Percentiles rank a stretch among this genome's conserved stretches.
phyloP scores from a whole-genome alignment of 1,140 invertebrate species.

The Luehdorfia chinensis region DNA sequence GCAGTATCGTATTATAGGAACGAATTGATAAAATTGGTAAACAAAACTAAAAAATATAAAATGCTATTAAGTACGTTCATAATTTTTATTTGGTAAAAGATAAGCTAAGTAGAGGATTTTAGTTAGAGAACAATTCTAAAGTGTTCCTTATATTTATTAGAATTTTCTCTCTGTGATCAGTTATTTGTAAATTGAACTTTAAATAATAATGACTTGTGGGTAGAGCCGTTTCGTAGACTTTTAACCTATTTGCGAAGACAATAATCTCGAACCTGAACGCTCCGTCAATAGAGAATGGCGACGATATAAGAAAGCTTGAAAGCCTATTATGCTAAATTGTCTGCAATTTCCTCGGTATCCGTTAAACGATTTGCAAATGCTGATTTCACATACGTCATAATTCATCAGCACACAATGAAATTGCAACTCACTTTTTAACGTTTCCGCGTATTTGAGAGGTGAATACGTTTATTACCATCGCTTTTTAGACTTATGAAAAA shows the following conservation, averaged over 20 bases:
- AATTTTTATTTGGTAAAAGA: too few relatives aligned
- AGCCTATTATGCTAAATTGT: conserved; percentile 68
- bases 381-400: conserved; percentile 72
- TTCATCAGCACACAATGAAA: conserved; percentile 71
- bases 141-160: too few relatives aligned
- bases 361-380: conserved; percentile 71
- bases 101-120: too few relatives aligned
- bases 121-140: too few relatives aligned
- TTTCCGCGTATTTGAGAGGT: conserved; percentile 43
- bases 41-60: too few relatives aligned
- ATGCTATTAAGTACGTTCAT: too few relatives aligned
- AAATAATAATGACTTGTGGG: background rate
- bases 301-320: conserved; percentile 38
- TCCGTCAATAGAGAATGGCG: conserved; percentile 36
- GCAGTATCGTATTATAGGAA: too few relatives aligned
- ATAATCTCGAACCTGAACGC: conserved; percentile 21
- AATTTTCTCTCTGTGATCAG: too few relatives aligned
- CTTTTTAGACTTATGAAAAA: conserved; percentile 15
- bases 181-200: background rate
- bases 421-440: conserved; percentile 62
- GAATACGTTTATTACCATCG: conserved; percentile 12
- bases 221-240: background rate
- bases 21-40: too few relatives aligned
- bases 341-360: conserved; percentile 64
- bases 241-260: conserved; percentile 27